Conservation (phyloP, 23 tunicate species). For the Halocynthia aurantium region DNA sequence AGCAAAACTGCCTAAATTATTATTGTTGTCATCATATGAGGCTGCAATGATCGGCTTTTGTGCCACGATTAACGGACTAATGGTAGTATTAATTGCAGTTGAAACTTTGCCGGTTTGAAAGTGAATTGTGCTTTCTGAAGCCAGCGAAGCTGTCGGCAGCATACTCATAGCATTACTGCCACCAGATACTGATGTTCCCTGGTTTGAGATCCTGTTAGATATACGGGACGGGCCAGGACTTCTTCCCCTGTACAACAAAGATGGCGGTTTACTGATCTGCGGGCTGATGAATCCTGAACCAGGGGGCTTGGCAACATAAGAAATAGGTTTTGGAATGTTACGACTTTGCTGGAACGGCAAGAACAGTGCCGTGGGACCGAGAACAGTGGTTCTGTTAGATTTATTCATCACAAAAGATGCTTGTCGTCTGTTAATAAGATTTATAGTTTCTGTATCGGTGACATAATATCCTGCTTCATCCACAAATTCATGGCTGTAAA, state of each 20-base stretch:
- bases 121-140: background rate
- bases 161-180: background rate
- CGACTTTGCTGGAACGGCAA: background rate
- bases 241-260: constrained; percentile 39
- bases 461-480: too few relatives aligned
- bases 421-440: constrained; percentile 2
- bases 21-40: constrained; percentile 3
- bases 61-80: constrained; percentile 9
- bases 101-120: background rate
- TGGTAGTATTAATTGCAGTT: background rate
- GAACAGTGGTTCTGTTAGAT: background rate
- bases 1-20: background rate
- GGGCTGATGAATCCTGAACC: constrained; percentile 44
- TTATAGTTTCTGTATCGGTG: background rate
- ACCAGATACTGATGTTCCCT: background rate
- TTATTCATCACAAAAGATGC: background rate
- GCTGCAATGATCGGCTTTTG: constrained; percentile 20
- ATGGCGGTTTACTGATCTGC: constrained; percentile 61
- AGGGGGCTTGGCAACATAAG: background rate
- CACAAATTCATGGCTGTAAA: too few relatives aligned
- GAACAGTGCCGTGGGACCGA: background rate
- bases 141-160: background rate
- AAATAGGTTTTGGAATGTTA: background rate
- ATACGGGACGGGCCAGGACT: constrained; percentile 9
- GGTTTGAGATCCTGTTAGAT: constrained; percentile 2